Conservation (phyloP, 2,888 invertebrate species). For the Arenicola marina region DNA sequence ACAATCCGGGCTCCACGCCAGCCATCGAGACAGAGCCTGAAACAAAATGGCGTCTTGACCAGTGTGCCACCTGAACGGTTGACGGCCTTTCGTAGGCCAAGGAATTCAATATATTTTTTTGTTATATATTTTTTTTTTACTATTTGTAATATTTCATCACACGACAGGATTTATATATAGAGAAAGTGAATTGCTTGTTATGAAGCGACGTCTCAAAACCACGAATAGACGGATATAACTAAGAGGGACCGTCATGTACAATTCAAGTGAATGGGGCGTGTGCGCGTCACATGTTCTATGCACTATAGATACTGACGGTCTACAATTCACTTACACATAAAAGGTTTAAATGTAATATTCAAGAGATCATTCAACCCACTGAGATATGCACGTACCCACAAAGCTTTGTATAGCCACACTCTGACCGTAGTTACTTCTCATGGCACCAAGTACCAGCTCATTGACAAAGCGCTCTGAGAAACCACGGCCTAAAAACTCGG, state of each 20-base stretch:
- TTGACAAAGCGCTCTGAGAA: conserved; percentile 64
- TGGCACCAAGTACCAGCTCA: conserved; percentile 66
- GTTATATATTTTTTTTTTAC: too few species aligned
- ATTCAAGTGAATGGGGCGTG: too few species aligned
- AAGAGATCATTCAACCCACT: neutral
- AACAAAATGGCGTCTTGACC: neutral
- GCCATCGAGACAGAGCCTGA: conserved; percentile 66
- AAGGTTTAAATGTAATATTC: neutral
- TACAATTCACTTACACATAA: too few species aligned
- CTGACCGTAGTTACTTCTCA: conserved; percentile 70
- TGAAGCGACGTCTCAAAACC: too few species aligned
- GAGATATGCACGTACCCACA: conserved; percentile 62
- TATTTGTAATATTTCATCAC: too few species aligned
- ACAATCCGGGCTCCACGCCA: conserved; percentile 65
- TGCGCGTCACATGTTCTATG: too few species aligned
- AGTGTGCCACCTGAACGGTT: neutral
- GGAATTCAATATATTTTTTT: too few species aligned
- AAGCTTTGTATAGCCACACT: conserved; percentile 65
- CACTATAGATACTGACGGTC: too few species aligned
- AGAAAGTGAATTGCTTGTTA: too few species aligned
- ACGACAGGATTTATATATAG: too few species aligned
- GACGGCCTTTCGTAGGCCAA: neutral
- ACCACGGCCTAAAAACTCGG: conserved; percentile 59
- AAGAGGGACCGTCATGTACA: too few species aligned
- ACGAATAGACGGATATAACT: too few species aligned